Conservation (phyloP, 2,113 vertebrate species). For the Aptenodytes patagonicus region DNA sequence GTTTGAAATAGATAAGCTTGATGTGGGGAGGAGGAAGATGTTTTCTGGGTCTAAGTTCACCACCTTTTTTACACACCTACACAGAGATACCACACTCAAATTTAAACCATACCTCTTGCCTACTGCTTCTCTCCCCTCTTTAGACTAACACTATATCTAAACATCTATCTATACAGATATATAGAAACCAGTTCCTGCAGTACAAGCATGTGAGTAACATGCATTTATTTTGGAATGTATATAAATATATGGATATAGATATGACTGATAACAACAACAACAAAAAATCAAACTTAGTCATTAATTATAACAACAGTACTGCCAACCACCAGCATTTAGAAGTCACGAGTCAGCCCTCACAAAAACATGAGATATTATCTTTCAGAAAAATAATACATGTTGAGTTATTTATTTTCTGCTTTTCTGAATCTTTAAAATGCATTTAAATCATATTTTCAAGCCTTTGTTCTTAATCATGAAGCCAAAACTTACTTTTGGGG, state of each 20-base stretch:
- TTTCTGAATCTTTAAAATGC: not conserved
- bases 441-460: constrained; percentile 10
- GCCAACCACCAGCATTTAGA: not conserved
- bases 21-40: not conserved
- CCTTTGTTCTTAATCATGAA: constrained; percentile 28
- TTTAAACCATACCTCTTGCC: not conserved
- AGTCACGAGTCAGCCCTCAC: not conserved
- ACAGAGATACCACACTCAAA: not conserved
- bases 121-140: not conserved
- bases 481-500: not conserved
- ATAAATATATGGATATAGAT: not conserved
- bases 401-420: constrained; percentile 14
- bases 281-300: not conserved
- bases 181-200: not conserved
- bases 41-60: not conserved
- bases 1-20: not conserved
- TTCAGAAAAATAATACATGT: not conserved
- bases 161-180: not conserved
- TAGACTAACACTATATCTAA: rapidly evolving
- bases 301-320: not conserved
- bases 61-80: not conserved
- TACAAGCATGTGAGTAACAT: not conserved
- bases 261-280: not conserved
- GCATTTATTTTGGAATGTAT: not conserved
- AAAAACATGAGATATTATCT: not conserved